These are phyloP conservation scores for Loripinus fragilis DNA, from an alignment of 2,888 invertebrate species.

Conservation along the genomic window DNA sequence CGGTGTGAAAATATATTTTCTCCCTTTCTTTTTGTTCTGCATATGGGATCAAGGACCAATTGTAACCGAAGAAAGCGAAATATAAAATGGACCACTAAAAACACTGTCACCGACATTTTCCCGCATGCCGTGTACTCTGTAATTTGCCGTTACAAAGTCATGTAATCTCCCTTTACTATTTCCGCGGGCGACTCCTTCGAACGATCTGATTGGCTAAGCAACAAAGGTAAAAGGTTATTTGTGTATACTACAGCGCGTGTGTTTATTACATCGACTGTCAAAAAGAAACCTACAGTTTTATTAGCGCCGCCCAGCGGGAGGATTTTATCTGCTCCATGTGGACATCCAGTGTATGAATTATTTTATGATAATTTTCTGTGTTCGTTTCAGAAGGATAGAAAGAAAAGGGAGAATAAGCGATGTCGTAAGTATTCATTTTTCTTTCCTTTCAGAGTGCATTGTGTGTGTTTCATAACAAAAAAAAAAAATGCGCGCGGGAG, in stretches of 20 bases:
- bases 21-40: too few relatives aligned
- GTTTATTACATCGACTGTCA: not conserved
- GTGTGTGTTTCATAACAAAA: too few relatives aligned
- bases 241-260: slow-evolving; percentile 4
- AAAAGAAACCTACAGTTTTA: not conserved
- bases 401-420: not conserved
- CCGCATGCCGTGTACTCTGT: too few relatives aligned
- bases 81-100: too few relatives aligned
- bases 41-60: too few relatives aligned
- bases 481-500: too few relatives aligned
- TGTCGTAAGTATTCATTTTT: slow-evolving; percentile 9
- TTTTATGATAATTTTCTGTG: not conserved
- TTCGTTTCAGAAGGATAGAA: not conserved
- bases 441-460: too few relatives aligned
- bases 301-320: slow-evolving; percentile 5
- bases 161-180: too few relatives aligned
- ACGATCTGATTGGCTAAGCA: not conserved
- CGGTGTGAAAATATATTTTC: too few relatives aligned
- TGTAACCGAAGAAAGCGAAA: too few relatives aligned
- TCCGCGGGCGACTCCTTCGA: not conserved
- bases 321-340: not conserved
- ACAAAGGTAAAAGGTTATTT: not conserved
- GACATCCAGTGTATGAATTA: not conserved
- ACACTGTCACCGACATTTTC: too few relatives aligned
- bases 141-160: too few relatives aligned